These are phyloP conservation scores for Trissolcus brochymenae DNA, from an alignment of 2,888 invertebrate genomes.

Conservation along the genomic window DNA sequence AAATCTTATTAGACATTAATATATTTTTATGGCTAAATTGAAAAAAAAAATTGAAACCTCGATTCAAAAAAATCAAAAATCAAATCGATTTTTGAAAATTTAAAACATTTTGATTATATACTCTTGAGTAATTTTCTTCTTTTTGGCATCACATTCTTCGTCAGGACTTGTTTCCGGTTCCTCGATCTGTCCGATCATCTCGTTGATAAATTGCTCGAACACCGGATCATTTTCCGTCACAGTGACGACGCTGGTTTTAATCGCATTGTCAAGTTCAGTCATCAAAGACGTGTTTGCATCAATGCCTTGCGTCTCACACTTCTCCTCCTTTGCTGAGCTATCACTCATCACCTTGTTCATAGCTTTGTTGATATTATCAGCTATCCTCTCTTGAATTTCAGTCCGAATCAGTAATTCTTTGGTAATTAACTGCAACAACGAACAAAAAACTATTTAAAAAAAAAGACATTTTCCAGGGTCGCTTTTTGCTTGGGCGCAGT, in stretches of 20 bases:
- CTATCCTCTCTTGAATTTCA: slow-evolving; percentile 78
- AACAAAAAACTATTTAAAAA: too few relatives aligned
- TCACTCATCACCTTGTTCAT: slow-evolving; percentile 15
- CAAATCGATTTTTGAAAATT: too few relatives aligned
- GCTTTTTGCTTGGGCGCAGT: too few relatives aligned
- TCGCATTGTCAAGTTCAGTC: slow-evolving; percentile 75
- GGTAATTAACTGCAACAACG: slow-evolving; percentile 72
- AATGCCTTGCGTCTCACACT: slow-evolving; percentile 59
- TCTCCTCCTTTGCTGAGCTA: slow-evolving; percentile 24
- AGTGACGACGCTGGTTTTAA: slow-evolving; percentile 77
- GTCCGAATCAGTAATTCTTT: slow-evolving; percentile 77
- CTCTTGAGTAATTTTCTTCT: slow-evolving; percentile 19
- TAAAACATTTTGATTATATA: slow-evolving; percentile 19
- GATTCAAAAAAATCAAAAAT: too few relatives aligned
- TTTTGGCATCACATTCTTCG: slow-evolving; percentile 63
- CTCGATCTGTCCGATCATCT: slow-evolving; percentile 70
- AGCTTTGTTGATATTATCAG: slow-evolving; percentile 78
- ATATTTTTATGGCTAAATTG: too few relatives aligned
- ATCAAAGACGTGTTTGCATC: slow-evolving; percentile 70
- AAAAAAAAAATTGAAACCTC: too few relatives aligned
- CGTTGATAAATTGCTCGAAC: slow-evolving; percentile 77
- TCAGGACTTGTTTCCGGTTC: slow-evolving; percentile 70
- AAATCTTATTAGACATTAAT: too few relatives aligned
- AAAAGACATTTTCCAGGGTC: too few relatives aligned
- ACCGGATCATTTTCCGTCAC: slow-evolving; percentile 78